Conservation (phyloP, 2,797 vertebrate species). For the Halcyon badia region DNA sequence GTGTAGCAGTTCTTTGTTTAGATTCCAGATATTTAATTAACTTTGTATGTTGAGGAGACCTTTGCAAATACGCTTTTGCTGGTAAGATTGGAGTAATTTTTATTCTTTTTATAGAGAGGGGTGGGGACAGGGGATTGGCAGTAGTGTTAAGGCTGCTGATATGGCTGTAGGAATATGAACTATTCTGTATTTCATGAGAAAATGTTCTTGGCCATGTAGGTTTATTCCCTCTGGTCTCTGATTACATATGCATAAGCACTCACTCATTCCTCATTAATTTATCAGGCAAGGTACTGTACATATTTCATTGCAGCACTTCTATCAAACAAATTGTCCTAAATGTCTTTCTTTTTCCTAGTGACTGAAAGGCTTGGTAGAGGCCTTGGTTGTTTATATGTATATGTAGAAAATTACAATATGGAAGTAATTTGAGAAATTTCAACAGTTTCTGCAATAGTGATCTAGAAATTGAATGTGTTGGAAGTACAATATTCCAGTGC, state of each 20-base stretch:
- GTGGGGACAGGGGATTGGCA: accelerated
- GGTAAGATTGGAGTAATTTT: background rate
- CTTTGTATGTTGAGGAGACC: background rate
- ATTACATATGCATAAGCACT: background rate
- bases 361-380: conserved; percentile 65
- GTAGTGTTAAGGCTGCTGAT: background rate
- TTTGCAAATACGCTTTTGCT: background rate
- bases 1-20: background rate
- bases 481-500: conserved; percentile 70
- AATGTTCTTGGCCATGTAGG: background rate
- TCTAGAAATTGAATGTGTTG: conserved; percentile 72
- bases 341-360: conserved; percentile 62
- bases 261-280: conserved; percentile 22
- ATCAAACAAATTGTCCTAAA: conserved; percentile 57
- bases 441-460: conserved; percentile 65
- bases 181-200: background rate
- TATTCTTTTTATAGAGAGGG: background rate
- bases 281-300: background rate
- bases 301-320: conserved; percentile 58
- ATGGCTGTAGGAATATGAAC: background rate
- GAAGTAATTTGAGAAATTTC: conserved; percentile 76
- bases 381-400: conserved; percentile 73
- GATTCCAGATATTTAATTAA: background rate
- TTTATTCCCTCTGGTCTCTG: conserved; percentile 21
- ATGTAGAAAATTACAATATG: conserved; percentile 75